Evolutionary conservation across 2,797 vertebrate genomes (phyloP), one percentile per base, ranked within the genome.

Genomic region (Rhinophrynus dorsalis): DNA sequence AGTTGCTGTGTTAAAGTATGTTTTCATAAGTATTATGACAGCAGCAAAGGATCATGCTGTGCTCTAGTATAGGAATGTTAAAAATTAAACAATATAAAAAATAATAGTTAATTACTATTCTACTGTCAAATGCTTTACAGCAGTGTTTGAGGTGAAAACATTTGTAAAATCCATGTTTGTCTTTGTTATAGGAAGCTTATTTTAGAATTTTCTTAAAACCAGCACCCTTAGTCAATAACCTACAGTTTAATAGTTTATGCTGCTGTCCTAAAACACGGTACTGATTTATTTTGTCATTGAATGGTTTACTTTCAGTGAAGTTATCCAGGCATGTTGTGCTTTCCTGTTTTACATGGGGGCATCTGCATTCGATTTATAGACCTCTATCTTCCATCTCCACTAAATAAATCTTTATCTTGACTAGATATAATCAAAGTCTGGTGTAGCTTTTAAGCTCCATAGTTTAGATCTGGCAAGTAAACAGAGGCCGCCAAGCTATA

Each of bases 401-500:
- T 37, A n/a, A 10, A 29, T 50, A 9, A 23, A 27, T 67, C 10
- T 30, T 33, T 51, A 13, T 27, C 3, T 30, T 29, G 27, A 21
- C 45, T 54, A 42, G 20, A 59, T 20, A 20, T 45, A 42, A 51
- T 35, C 47, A 67, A 15, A 37, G 1, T 8, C 63, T 77, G 15
- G 21, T 24, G 24, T 35, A 30, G 33, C 35, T 37, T 18, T 72
- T 62, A 42, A 17, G 67, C 12, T 40, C 60, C 18, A 29, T 78
- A 44, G 0, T 9, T 32, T 6, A 50, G 61, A 32, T 68, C 27
- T 67, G 9, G 1, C 38, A 75, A 50, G 58, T 15, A 12, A 38
- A 20, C 32, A 75, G 68, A 67, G 48, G 11, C 6, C 66, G 72
- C 0, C 56, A 79, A 55, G 26, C 65, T 76, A 56, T 33, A 54